Evolutionary conservation across 2,797 vertebrate species (phyloP).

Genomic region (Myiothlypis chrysogaster): DNA sequence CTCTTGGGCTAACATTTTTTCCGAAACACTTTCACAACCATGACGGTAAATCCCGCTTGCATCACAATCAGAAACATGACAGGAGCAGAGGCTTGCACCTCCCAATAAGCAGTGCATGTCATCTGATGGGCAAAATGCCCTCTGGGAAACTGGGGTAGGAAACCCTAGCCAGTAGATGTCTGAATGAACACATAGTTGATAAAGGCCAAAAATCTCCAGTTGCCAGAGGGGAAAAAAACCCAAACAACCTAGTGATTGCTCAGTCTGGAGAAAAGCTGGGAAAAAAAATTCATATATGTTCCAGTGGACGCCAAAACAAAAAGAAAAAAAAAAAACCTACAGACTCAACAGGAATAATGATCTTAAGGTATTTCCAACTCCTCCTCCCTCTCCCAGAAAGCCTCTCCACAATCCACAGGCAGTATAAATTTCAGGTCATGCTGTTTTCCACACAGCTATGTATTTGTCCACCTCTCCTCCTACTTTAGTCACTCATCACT

Average conservation of each 20-base stretch:
- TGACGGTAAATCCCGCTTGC: neutral
- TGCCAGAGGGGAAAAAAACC: neutral
- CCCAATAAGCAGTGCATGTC: neutral
- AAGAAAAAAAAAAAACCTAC: neutral
- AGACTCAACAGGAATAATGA: neutral
- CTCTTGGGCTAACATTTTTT: neutral
- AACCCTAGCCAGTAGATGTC: neutral
- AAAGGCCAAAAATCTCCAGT: constrained; percentile 11
- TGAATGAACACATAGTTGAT: neutral
- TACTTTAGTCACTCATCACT: neutral
- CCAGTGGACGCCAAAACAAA: neutral
- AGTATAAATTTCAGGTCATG: neutral
- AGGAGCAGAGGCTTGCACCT: neutral
- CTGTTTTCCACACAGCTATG: neutral
- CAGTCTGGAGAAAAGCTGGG: neutral
- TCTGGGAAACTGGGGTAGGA: neutral
- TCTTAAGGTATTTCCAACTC: neutral
- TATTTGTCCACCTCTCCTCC: neutral
- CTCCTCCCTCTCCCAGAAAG: neutral
- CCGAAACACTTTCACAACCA: neutral
- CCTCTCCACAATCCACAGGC: neutral
- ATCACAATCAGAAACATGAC: neutral
- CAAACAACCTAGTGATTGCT: neutral
- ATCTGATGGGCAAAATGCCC: neutral
- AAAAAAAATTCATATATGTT: neutral